Evolutionary conservation across 2,888 invertebrate genomes (phyloP).

Genomic region (Chloroclystis v-ata): DNA sequence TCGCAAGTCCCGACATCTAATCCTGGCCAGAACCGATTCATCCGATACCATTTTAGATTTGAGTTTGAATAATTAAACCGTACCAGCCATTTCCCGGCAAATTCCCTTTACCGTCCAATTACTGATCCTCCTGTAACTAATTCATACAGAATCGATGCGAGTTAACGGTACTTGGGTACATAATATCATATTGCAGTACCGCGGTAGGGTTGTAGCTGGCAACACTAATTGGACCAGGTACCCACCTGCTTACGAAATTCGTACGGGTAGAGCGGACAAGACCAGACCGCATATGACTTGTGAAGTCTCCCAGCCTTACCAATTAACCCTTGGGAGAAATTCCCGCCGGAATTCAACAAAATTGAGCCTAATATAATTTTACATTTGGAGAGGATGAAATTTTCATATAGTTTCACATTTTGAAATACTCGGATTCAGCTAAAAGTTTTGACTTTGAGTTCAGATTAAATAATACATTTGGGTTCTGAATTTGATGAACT

Average conservation of each 20-base stretch:
- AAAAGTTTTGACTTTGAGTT: too few relatives aligned
- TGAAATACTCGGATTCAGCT: background rate
- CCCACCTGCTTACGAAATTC: slow-evolving; percentile 40
- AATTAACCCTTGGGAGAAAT: slow-evolving; percentile 53
- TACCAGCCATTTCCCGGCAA: slow-evolving; percentile 11
- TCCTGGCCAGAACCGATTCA: background rate
- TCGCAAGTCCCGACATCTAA: background rate
- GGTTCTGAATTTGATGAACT: too few relatives aligned
- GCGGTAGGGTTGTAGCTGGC: slow-evolving; percentile 13
- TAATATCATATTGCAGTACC: slow-evolving; percentile 42
- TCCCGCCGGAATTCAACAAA: slow-evolving; percentile 52
- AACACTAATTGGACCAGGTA: slow-evolving; percentile 37
- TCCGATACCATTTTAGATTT: background rate
- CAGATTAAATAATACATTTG: too few relatives aligned
- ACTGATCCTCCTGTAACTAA: slow-evolving; percentile 29
- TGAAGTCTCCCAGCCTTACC: slow-evolving; percentile 51
- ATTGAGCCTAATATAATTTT: slow-evolving; percentile 64
- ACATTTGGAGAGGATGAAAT: slow-evolving; percentile 47
- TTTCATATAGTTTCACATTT: slow-evolving; percentile 30
- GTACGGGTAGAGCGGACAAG: slow-evolving; percentile 41
- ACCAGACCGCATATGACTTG: slow-evolving; percentile 60
- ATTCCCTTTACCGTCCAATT: slow-evolving; percentile 24
- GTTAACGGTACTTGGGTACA: slow-evolving; percentile 31
- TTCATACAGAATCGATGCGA: slow-evolving; percentile 34
- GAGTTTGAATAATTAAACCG: slow-evolving; percentile 7